Percentiles rank a stretch among this genome's conserved stretches.
Conservation (phyloP, 2,113 vertebrate species). For the Indicator maculatus region DNA sequence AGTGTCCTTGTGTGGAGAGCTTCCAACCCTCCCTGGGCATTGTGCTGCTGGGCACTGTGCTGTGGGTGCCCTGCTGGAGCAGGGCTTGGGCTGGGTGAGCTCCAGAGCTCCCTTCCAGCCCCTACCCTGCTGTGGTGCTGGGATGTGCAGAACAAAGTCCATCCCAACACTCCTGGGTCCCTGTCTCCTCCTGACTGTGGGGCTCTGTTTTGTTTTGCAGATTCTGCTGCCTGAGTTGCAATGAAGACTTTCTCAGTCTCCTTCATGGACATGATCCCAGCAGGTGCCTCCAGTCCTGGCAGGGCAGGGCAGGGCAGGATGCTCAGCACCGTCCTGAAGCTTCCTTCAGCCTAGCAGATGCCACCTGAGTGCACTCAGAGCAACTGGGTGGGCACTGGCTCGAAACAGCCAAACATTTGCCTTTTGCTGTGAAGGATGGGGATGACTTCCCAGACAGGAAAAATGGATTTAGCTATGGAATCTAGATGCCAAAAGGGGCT, state of each 20-base stretch:
- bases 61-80: neutral
- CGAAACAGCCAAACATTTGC: neutral
- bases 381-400: neutral
- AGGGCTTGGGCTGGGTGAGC: neutral
- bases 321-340: neutral
- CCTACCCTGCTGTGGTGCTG: neutral
- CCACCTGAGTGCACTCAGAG: neutral
- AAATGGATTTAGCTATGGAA: neutral
- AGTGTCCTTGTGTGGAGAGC: neutral
- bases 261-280: slow-evolving; percentile 29
- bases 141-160: neutral
- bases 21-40: neutral
- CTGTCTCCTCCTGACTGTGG: neutral
- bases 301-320: neutral
- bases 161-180: neutral
- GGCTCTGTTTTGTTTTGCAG: neutral
- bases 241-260: slow-evolving; percentile 8
- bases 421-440: neutral
- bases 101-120: neutral
- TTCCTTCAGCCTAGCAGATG: neutral
- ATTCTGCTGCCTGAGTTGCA: neutral
- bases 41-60: neutral
- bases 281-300: neutral
- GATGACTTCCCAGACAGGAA: neutral
- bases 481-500: neutral